Percentiles rank a stretch among this genome's conserved stretches.
Conservation (phyloP, 2,113 vertebrate genomes). For the Octodon degus region DNA sequence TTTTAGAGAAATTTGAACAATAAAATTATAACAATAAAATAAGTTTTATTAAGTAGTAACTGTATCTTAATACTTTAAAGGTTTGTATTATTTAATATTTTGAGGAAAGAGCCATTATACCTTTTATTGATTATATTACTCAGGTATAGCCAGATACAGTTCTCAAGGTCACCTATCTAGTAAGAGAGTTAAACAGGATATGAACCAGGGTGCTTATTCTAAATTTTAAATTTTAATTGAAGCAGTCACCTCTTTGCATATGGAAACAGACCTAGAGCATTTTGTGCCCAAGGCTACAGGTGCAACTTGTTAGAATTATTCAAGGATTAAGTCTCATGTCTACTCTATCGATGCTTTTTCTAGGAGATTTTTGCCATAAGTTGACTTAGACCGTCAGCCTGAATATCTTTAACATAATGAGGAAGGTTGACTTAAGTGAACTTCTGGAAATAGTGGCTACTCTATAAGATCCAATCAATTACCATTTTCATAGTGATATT, state of each 20-base stretch:
- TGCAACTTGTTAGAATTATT: neutral
- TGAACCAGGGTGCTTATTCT: neutral
- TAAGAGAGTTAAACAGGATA: neutral
- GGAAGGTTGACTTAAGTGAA: conserved; percentile 39
- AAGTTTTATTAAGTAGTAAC: neutral
- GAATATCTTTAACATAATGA: conserved; percentile 52
- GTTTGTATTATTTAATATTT: neutral
- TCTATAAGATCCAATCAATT: conserved; percentile 29
- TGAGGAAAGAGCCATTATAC: neutral
- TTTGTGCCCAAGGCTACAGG: neutral
- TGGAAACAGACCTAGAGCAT: neutral
- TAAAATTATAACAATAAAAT: neutral
- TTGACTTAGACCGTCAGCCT: neutral
- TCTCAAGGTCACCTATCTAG: neutral
- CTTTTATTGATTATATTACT: neutral
- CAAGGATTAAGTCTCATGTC: neutral
- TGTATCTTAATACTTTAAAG: neutral
- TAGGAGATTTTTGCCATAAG: conserved; percentile 9
- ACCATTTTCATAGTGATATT: conserved; percentile 24
- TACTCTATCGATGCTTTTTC: neutral
- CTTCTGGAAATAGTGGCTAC: conserved; percentile 36
- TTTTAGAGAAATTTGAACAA: neutral
- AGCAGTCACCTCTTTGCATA: neutral
- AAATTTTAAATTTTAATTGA: neutral
- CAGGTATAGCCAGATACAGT: neutral